These are phyloP conservation scores for Pundamilia nyererei DNA, from an alignment of 2,113 vertebrate species.

Conservation along the genomic window DNA sequence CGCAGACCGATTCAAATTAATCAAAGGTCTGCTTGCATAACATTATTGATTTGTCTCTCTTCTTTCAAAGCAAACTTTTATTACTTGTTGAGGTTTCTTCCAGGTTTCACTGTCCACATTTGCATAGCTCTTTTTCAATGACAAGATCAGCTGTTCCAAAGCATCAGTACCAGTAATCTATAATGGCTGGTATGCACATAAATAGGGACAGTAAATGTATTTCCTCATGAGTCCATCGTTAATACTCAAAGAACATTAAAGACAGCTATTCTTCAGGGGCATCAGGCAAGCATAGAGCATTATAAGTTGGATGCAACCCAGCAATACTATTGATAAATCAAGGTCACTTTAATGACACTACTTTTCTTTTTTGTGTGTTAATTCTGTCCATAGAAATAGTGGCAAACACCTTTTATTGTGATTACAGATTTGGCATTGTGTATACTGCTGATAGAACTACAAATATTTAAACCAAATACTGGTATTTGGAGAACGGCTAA, in stretches of 20 bases:
- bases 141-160: not conserved
- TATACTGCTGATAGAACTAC: not conserved
- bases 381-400: not conserved
- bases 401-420: not conserved
- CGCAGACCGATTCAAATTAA: not conserved
- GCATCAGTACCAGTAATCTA: not conserved
- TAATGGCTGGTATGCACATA: not conserved
- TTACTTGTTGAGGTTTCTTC: not conserved
- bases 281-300: not conserved
- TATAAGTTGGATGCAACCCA: not conserved
- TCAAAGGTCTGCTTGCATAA: not conserved
- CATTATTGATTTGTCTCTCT: not conserved
- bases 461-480: not conserved
- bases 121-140: constrained; percentile 21
- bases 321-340: not conserved
- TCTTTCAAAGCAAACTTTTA: not conserved
- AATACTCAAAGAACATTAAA: not conserved
- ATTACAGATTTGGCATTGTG: not conserved
- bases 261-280: not conserved
- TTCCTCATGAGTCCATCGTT: not conserved
- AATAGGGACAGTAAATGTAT: not conserved
- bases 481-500: not conserved
- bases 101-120: not conserved
- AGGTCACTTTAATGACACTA: not conserved
- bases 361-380: not conserved